Evolutionary conservation across 2,797 vertebrate species (phyloP).

Genomic region (Hemitrygon akajei): DNA sequence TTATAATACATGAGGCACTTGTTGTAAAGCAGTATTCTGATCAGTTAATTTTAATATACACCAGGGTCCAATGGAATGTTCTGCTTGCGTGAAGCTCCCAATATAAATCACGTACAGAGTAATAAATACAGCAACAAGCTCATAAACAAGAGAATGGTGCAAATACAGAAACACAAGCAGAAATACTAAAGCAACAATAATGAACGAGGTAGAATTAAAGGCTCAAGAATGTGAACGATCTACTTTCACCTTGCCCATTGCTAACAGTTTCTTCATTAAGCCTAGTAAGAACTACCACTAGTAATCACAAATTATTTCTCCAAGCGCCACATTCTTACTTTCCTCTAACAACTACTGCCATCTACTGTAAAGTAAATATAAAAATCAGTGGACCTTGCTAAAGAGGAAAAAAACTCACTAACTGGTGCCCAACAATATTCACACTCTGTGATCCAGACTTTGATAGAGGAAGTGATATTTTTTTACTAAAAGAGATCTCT

Average conservation of each 20-base stretch:
- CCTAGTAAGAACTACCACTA: background rate
- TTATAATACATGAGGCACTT: background rate
- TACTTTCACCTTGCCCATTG: background rate
- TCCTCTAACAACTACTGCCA: slow-evolving; percentile 24
- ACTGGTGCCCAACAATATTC: background rate
- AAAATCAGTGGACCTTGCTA: background rate
- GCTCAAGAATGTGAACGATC: too few relatives aligned
- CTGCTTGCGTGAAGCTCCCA: too few relatives aligned
- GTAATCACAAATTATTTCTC: background rate
- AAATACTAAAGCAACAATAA: too few relatives aligned
- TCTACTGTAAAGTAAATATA: background rate
- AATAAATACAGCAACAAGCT: too few relatives aligned
- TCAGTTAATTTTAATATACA: too few relatives aligned
- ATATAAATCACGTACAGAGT: too few relatives aligned
- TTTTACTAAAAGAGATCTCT: background rate
- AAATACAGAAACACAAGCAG: too few relatives aligned
- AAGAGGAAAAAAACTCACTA: background rate
- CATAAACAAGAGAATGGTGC: too few relatives aligned
- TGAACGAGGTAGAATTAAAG: too few relatives aligned
- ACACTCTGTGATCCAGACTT: background rate
- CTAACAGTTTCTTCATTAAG: background rate
- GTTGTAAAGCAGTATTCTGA: background rate
- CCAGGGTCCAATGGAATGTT: too few relatives aligned
- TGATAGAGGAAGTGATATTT: background rate
- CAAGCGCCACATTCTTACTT: background rate